Conservation (phyloP, 2,797 vertebrate genomes). For the Cichlasoma orientale region DNA sequence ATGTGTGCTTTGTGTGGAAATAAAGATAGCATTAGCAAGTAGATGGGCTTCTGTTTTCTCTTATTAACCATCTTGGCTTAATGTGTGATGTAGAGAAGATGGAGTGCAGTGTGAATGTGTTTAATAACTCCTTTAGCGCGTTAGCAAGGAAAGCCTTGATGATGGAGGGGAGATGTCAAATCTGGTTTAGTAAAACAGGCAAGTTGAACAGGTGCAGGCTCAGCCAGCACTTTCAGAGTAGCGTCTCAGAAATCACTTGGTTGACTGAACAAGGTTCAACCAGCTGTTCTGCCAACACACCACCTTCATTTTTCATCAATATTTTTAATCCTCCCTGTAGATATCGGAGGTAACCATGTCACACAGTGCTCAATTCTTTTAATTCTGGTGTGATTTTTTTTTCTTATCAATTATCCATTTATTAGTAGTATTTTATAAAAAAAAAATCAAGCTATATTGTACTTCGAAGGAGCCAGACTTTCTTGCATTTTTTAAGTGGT, state of each 20-base stretch:
- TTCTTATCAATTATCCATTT: too few relatives aligned
- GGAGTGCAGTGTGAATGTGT: not conserved
- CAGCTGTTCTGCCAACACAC: too few relatives aligned
- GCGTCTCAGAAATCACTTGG: not conserved
- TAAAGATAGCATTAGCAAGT: not conserved
- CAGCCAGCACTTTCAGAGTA: not conserved
- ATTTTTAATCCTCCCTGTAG: not conserved
- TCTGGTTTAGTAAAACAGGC: not conserved
- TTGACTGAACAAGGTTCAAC: not conserved
- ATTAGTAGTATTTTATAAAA: too few relatives aligned
- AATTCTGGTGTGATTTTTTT: not conserved
- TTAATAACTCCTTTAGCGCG: too few relatives aligned
- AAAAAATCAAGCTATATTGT: too few relatives aligned
- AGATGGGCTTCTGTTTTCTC: not conserved
- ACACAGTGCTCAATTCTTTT: not conserved
- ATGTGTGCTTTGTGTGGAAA: not conserved
- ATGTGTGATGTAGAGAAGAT: not conserved
- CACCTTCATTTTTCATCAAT: not conserved
- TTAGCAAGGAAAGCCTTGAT: not conserved
- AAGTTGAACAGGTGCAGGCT: not conserved
- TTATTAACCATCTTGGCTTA: not conserved
- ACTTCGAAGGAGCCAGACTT: too few relatives aligned
- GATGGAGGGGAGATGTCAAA: not conserved
- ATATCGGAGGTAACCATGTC: not conserved
- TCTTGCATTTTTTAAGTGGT: too few relatives aligned